Base-by-base conservation (phyloP, 2,797 vertebrate genomes). In the Orestias chungarensis region DNA sequence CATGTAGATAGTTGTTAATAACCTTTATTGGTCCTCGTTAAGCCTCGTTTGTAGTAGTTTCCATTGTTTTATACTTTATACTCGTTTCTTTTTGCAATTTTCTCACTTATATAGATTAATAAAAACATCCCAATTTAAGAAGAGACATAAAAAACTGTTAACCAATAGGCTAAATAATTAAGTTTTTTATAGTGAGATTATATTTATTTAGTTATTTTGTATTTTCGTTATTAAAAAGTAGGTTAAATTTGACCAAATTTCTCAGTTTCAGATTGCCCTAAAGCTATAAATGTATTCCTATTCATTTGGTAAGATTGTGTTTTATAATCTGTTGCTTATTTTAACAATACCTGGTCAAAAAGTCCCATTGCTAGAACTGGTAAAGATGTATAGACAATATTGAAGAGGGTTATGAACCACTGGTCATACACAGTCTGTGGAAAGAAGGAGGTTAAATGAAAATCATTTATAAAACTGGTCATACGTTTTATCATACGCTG, bases 391-490 rank as follows among this genome's bases (percentile, higher is more conserved):
- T 95, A 96, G 72, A 96, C 94, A 68, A 96, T 95, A 80, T 95
- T 97, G 90, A 95, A 97, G 74, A 96, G 90, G 31, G 95, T 95
- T 70, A 96, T 96, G 86, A 96, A 96, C 95, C 95, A 96, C 86
- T 95, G 95, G 88, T 96, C 96, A 76, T 96, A 97, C 64, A 96
- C 94, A 1, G 96, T 96, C 96, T 97, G 91, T 49, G 61, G 50
- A 89, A 65, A 74, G 50, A 74, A 38, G 23, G 72, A 1, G 76
- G 5, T 61, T 20, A 18, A 15, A 29, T 12, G 20, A 9, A 8
- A 2, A 74, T 44, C 8, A 52, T n/a, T 61, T 23, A 10, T 11
- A 47, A 10, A 71, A 35, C 50, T 78, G 25, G 8, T 9, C 15
- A 10, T 12, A 57, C 6, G 20, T 17, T 33, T 49, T 29, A 18